phyloP scores from a whole-genome alignment of 1,140 invertebrate species.

The Drosophila carrolli region DNA sequence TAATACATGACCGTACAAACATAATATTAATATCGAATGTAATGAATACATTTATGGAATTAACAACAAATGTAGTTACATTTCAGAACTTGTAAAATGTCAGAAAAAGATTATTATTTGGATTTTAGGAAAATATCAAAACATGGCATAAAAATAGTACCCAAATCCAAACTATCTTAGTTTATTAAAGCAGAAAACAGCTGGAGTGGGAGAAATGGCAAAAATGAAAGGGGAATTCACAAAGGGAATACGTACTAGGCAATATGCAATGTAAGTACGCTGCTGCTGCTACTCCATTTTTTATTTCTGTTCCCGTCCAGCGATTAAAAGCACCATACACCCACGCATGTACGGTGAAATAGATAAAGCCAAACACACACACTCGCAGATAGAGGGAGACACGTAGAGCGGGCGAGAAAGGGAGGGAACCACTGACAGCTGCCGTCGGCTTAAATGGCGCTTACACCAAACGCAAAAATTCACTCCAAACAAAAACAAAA shows the following conservation, averaged over 20 bases:
- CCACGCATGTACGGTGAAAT: conserved; percentile 19
- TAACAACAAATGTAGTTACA: no score
- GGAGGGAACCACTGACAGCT: conserved; percentile 46
- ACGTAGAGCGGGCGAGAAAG: background rate
- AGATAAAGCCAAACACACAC: conserved; percentile 38
- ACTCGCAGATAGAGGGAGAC: background rate
- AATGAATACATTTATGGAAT: no score
- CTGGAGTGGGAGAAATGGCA: background rate
- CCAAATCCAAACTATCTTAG: conserved; percentile 8
- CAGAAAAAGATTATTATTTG: background rate
- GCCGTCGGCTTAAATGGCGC: conserved; percentile 59
- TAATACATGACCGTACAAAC: no score
- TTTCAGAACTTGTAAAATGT: no score
- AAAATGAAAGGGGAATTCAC: background rate
- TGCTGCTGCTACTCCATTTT: conserved; percentile 7
- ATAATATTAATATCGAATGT: no score
- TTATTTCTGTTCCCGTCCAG: conserved; percentile 33
- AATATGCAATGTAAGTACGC: conserved; percentile 45
- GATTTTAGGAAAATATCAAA: background rate
- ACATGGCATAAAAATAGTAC: background rate
- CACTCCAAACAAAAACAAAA: conserved; percentile 54
- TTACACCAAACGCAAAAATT: conserved; percentile 54
- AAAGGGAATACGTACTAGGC: conserved; percentile 36
- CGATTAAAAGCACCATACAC: conserved; percentile 55
- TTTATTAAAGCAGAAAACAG: conserved; percentile 15